Conservation (phyloP, 1,140 invertebrate genomes). For the Pseudachorutes palmiensis region DNA sequence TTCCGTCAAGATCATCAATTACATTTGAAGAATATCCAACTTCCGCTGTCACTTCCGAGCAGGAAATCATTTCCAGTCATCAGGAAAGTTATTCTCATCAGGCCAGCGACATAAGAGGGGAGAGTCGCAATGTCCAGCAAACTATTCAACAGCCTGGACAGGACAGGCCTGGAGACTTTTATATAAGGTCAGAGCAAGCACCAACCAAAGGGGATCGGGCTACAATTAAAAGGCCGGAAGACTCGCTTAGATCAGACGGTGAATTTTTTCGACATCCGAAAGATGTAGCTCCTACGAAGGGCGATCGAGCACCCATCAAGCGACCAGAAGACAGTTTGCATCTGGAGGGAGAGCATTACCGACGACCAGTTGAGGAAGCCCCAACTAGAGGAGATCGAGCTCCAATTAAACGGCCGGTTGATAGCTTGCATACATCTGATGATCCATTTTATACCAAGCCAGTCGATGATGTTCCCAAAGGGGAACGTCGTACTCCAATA, state of each 20-base stretch:
- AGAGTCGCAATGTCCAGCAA: neutral
- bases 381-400: conserved; percentile 42
- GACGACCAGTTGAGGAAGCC: neutral
- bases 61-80: neutral
- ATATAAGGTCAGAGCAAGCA: too few relatives aligned
- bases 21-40: neutral
- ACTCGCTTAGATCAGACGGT: too few relatives aligned
- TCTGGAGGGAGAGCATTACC: conserved; percentile 24
- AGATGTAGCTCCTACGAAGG: too few relatives aligned
- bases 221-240: too few relatives aligned
- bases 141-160: too few relatives aligned
- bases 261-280: too few relatives aligned
- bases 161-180: too few relatives aligned
- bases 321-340: conserved; percentile 47
- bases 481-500: conserved; percentile 38
- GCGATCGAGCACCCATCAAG: neutral
- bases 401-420: conserved; percentile 48
- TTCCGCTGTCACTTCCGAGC: neutral
- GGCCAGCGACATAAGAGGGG: too few relatives aligned
- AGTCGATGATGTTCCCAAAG: neutral
- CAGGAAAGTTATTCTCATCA: neutral
- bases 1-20: conserved; percentile 2
- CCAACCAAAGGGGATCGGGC: too few relatives aligned
- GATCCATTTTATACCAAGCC: conserved; percentile 16
- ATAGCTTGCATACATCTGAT: conserved; percentile 15